Evolutionary conservation across 2,888 invertebrate genomes (phyloP), one percentile per base, ranked within the genome.

Genomic region (Hemicrepidius hirtus): DNA sequence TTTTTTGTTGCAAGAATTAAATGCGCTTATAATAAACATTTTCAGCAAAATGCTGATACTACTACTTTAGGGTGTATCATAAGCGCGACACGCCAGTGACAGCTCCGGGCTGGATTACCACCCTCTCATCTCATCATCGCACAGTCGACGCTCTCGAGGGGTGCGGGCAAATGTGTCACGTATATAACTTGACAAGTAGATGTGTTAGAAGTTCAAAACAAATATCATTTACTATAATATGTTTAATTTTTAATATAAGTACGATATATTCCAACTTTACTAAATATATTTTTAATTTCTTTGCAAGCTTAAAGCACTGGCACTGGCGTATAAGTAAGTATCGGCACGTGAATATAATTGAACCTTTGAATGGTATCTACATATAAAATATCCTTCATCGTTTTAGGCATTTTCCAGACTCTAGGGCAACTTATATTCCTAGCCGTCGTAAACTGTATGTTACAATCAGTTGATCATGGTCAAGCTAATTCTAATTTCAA

Each of bases 81-180:
- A 64, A 46, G 70, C 59, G 41, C 63, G 69, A 65, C 70, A 70
- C 64, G 65, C 44, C 57, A 70, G 77, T 81, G 79, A 80, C 80
- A 80, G 80, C 80, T 76, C 73, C 64, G 78, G 78, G 80, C 78
- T 80, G 82, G 83, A 83, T 84, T 83, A 83, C 83, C 81, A 79
- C 81, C 81, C 82, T 83, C 82, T 82, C 82, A 80, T 80, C 82
- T 82, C 82, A 80, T 83, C 78, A 76, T 78, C 78, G 79, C 80
- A 74, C 65, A 66, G 70, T 66, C 66, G 66, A 64, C 67, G 81
- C 76, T 76, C 70, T 70, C 75, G 73, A 73, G 76, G 77, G 78
- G 77, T 76, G 80, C 75, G 76, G 75, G 69, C 71, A 73, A 75
- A 76, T 70, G 70, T 69, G 68, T 59, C 50, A 63, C 68, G 62